A percentile compares a stretch with the other conserved stretches of the same genome.
Conservation (phyloP, 2,113 vertebrate genomes). For the Anas platyrhynchos region DNA sequence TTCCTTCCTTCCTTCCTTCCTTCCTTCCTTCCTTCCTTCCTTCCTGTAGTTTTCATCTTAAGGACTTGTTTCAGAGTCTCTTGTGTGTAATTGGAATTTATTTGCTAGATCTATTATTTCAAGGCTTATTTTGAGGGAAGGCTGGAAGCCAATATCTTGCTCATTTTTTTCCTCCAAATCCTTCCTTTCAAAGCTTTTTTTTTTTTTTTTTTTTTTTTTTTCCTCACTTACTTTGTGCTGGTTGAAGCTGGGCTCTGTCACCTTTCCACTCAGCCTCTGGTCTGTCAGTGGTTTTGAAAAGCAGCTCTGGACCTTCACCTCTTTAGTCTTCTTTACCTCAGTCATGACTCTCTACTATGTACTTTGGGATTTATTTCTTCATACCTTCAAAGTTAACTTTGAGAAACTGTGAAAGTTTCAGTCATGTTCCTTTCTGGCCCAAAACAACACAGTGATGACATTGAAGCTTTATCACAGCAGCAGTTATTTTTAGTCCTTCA, state of each 20-base stretch:
- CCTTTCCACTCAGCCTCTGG: neutral
- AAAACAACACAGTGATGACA: neutral
- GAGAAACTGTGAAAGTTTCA: neutral
- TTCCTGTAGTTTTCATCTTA: neutral
- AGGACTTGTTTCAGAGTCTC: neutral
- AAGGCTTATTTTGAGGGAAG: neutral
- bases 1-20: too few relatives aligned
- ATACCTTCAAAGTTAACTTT: neutral
- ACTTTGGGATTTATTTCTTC: neutral
- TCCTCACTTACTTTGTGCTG: neutral
- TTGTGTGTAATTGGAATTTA: neutral
- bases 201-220: neutral
- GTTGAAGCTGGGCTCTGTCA: neutral
- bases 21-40: too few relatives aligned
- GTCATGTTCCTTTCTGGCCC: neutral
- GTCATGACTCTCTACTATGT: fast-evolving
- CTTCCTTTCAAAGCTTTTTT: neutral
- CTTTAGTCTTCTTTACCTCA: neutral
- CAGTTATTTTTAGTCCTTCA: neutral
- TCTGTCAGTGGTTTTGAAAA: neutral
- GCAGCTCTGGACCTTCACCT: neutral
- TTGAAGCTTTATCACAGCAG: neutral
- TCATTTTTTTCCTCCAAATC: neutral
- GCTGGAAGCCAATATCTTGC: neutral
- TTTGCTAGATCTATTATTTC: neutral